These are phyloP conservation scores for Adela reaumurella DNA, from an alignment of 2,888 invertebrate species.

Conservation along the genomic window DNA sequence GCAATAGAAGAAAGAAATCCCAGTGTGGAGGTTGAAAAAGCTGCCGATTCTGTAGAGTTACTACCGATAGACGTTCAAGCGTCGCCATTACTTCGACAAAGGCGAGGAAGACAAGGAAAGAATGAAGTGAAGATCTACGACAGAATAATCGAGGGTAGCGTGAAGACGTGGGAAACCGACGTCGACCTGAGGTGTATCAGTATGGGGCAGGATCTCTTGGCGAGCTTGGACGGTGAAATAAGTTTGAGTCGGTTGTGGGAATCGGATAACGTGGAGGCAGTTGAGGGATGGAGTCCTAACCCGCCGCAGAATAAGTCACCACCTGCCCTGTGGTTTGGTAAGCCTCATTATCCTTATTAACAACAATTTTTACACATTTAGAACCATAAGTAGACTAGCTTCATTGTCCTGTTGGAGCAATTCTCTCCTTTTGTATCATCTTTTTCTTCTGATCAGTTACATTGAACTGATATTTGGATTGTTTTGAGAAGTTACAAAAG, in stretches of 20 bases:
- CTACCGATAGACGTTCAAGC: conserved; percentile 45
- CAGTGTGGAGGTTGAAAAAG: not conserved
- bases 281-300: conserved; percentile 27
- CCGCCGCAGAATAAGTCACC: conserved; percentile 24
- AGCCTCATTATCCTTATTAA: conserved; percentile 9
- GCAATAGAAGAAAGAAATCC: conserved; percentile 15
- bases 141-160: conserved; percentile 47
- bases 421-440: too few relatives aligned
- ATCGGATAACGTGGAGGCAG: conserved; percentile 29
- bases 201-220: conserved; percentile 58
- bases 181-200: conserved; percentile 60
- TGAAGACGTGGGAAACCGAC: conserved; percentile 59
- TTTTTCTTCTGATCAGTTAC: too few relatives aligned
- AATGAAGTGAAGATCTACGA: conserved; percentile 52
- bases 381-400: too few relatives aligned
- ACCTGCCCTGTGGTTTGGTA: conserved; percentile 45
- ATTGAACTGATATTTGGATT: too few relatives aligned
- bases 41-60: too few relatives aligned
- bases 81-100: conserved; percentile 33
- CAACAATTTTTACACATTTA: too few relatives aligned
- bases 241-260: conserved; percentile 47
- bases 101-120: conserved; percentile 36
- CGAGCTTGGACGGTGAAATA: conserved; percentile 46
- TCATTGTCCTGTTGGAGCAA: too few relatives aligned
- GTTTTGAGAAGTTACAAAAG: too few relatives aligned